phyloP scores from a whole-genome alignment of 2,113 vertebrate species.

The Hipposideros armiger region DNA sequence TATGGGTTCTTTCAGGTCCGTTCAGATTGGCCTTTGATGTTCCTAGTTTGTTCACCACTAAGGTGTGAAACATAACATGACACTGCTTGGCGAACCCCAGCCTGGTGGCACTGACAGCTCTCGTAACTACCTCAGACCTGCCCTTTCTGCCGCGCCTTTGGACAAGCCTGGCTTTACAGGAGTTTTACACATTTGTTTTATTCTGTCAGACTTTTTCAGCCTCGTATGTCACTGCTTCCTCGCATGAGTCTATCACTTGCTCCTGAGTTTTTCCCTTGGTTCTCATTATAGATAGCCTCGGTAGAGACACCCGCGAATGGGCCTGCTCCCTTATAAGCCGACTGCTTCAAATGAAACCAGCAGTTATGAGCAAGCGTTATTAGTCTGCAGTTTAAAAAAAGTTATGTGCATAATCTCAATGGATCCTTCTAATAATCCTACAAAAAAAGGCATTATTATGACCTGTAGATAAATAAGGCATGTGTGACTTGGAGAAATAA shows the following conservation, averaged over 20 bases:
- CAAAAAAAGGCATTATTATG: background rate
- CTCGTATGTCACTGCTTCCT: rapidly evolving
- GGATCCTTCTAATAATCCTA: background rate
- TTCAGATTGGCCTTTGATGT: background rate
- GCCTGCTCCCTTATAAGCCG: background rate
- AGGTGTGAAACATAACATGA: background rate
- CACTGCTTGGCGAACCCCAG: background rate
- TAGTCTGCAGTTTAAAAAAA: background rate
- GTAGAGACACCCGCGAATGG: background rate
- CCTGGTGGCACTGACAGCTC: background rate
- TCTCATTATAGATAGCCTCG: background rate
- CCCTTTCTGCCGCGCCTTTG: background rate
- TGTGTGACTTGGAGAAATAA: background rate
- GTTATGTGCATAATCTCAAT: background rate
- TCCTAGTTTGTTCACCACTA: background rate
- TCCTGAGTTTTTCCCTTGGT: background rate
- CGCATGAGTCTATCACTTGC: background rate
- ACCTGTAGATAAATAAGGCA: background rate
- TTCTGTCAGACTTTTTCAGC: background rate
- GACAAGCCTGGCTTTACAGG: background rate
- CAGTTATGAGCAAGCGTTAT: background rate
- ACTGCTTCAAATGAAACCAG: background rate
- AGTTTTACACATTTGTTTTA: background rate
- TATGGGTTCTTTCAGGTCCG: background rate
- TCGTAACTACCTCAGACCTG: background rate